These are phyloP conservation scores for Podabrus alpinus DNA, from an alignment of 2,888 invertebrate species.

Conservation along the genomic window DNA sequence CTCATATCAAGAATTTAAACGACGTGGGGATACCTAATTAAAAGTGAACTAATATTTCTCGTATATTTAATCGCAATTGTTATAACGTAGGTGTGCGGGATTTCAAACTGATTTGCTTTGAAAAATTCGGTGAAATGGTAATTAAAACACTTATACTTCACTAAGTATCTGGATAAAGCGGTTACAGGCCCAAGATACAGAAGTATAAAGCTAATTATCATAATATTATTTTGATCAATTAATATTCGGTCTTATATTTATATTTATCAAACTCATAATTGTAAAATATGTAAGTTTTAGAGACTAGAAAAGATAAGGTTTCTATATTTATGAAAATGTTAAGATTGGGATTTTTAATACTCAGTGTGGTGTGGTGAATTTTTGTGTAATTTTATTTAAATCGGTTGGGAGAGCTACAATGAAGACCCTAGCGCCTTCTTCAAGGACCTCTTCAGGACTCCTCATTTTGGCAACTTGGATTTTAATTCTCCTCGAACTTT, in stretches of 20 bases:
- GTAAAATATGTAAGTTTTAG: slow-evolving; percentile 31
- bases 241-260: neutral
- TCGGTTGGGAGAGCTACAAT: slow-evolving; percentile 39
- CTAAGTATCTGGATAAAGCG: slow-evolving; percentile 46
- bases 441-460: slow-evolving; percentile 44
- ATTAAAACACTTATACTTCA: slow-evolving; percentile 25
- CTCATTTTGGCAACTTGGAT: slow-evolving; percentile 46
- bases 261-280: slow-evolving; percentile 18
- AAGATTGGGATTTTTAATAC: slow-evolving; percentile 26
- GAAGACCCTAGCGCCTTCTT: slow-evolving; percentile 41
- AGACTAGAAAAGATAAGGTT: neutral
- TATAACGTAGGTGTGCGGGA: slow-evolving; percentile 13
- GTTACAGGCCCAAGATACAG: slow-evolving; percentile 47
- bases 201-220: slow-evolving; percentile 24
- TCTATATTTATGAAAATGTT: slow-evolving; percentile 5
- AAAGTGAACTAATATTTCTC: slow-evolving; percentile 35
- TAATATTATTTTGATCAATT: slow-evolving; percentile 5
- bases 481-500: slow-evolving; percentile 46
- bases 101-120: slow-evolving; percentile 11
- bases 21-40: slow-evolving; percentile 33
- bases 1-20: slow-evolving; percentile 17
- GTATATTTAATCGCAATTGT: slow-evolving; percentile 9
- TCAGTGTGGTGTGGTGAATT: slow-evolving; percentile 41
- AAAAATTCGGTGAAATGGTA: slow-evolving; percentile 14
- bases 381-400: slow-evolving; percentile 32